Base-by-base conservation (phyloP, 30 jellyfish, hydroid and myxozoan species). In the Sanderia malayensis region DNA sequence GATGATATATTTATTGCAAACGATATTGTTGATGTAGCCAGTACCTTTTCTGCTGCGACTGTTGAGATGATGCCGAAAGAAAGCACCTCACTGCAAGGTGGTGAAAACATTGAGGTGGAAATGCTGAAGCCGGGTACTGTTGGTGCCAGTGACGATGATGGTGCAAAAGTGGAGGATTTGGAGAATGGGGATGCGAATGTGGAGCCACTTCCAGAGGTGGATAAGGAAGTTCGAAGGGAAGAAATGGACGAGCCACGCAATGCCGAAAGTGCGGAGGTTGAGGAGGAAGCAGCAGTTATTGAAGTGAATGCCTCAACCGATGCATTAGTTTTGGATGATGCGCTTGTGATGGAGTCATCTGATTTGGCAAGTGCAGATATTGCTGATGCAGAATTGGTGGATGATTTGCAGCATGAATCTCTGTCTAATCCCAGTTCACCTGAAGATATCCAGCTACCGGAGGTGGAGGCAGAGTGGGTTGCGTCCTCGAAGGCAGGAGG, bases 71-170 rank as follows among this genome's bases (percentile, higher is more conserved):
- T 37, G 13, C 74, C 11, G 7, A 49, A 8, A 45, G 46, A 23
- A 23, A 19, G 8, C 32, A 0, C 34, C 6, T 21, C 10, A 3
- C 25, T 25, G 32, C 27, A 20, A 21, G 87, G 80, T 45, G 32
- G 80, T 0, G 87, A 76, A 24, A 62, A 52, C 28, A 75, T 61
- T 31, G 87, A 76, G 9, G 59, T 76, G 41, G 87, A 76, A 30
- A n/a, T 76, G 63, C 63, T 73, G 28, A 34, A 4, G 52, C 52
- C 52, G 13, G 52, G 13, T 37, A 37, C 52, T 37, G 52, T 6
- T 13, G 10, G 10, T 4, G 52, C 6, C 6, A 37, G 10, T 13
- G 10, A 6, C 13, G 13, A 6, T 37, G 13, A 37, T 37, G 52
- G 13, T 4, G 52, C 52, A 4, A 13, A 4, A 4, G 10, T 37